A percentile compares a stretch with the other conserved stretches of the same genome.
Evolutionary conservation across 2,888 invertebrate species (phyloP).

Genomic region (Camponotus fellah): DNA sequence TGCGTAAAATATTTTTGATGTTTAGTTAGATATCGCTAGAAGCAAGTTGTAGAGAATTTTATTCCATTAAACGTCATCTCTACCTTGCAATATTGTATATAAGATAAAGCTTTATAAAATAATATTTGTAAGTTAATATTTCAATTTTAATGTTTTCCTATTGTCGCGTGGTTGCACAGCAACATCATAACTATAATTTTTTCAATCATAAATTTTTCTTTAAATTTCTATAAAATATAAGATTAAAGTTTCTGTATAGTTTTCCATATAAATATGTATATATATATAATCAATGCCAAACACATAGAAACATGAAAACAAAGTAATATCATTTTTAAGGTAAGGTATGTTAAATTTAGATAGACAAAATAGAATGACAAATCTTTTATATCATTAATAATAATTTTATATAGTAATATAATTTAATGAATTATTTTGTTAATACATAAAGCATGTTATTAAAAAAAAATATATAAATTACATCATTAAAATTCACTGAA

Average conservation of each 20-base stretch:
- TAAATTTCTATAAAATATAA: slow-evolving; percentile 30
- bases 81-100: slow-evolving; percentile 35
- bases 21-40: slow-evolving; percentile 52
- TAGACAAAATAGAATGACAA: not conserved
- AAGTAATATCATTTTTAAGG: slow-evolving; percentile 59
- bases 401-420: slow-evolving; percentile 22
- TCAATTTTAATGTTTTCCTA: slow-evolving; percentile 41
- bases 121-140: slow-evolving; percentile 45
- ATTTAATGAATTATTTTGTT: slow-evolving; percentile 4
- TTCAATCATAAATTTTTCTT: slow-evolving; percentile 35
- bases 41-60: slow-evolving; percentile 49
- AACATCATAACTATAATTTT: slow-evolving; percentile 16
- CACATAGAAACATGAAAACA: slow-evolving; percentile 36
- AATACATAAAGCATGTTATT: not conserved
- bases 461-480: slow-evolving; percentile 13
- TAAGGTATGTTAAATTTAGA: slow-evolving; percentile 47
- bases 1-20: slow-evolving; percentile 55
- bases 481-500: not conserved
- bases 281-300: slow-evolving; percentile 62
- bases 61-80: slow-evolving; percentile 40
- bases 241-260: slow-evolving; percentile 50
- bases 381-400: not conserved
- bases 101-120: slow-evolving; percentile 47
- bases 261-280: slow-evolving; percentile 54
- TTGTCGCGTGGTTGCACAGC: slow-evolving; percentile 27